Percentiles rank a stretch among this genome's conserved stretches.
These are phyloP conservation scores for Coelinius sp. DNA, from an alignment of 2,888 invertebrate genomes.

Conservation along the genomic window DNA sequence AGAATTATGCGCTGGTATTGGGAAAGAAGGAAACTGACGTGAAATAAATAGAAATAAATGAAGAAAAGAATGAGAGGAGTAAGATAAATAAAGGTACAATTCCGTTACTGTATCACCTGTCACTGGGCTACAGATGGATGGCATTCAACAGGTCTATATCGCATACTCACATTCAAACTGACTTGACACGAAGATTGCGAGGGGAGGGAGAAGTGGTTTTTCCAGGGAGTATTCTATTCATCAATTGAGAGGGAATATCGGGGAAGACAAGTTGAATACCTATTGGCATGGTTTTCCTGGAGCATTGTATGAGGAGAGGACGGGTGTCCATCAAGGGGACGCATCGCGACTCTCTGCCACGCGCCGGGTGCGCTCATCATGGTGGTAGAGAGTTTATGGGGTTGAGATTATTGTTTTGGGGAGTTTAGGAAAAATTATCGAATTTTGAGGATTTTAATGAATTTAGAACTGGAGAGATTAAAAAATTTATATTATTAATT, in stretches of 20 bases:
- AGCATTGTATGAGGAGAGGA: constrained; percentile 5
- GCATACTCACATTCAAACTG: constrained; percentile 44
- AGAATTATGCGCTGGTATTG: constrained; percentile 9
- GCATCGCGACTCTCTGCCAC: constrained; percentile 34
- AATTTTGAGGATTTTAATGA: too few species aligned
- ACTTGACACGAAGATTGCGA: constrained; percentile 24
- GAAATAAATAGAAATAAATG: constrained; percentile 19
- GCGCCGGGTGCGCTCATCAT: constrained; percentile 25
- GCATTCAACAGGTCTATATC: constrained; percentile 59
- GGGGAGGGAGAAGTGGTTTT: not conserved
- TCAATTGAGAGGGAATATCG: constrained; percentile 15
- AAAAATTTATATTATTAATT: not conserved
- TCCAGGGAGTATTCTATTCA: constrained; percentile 24
- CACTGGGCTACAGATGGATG: constrained; percentile 54
- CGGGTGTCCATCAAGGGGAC: constrained; percentile 36
- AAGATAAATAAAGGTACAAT: constrained; percentile 23
- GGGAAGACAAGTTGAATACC: constrained; percentile 8
- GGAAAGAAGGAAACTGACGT: not conserved
- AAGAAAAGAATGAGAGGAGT: not conserved
- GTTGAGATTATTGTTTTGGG: not conserved
- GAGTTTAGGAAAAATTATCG: not conserved
- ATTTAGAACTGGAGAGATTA: too few species aligned
- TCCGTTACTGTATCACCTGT: constrained; percentile 64
- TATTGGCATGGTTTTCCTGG: constrained; percentile 1
- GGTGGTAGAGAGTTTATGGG: not conserved